Conservation (phyloP, 2,888 invertebrate genomes). For the Mythimna lalbum region DNA sequence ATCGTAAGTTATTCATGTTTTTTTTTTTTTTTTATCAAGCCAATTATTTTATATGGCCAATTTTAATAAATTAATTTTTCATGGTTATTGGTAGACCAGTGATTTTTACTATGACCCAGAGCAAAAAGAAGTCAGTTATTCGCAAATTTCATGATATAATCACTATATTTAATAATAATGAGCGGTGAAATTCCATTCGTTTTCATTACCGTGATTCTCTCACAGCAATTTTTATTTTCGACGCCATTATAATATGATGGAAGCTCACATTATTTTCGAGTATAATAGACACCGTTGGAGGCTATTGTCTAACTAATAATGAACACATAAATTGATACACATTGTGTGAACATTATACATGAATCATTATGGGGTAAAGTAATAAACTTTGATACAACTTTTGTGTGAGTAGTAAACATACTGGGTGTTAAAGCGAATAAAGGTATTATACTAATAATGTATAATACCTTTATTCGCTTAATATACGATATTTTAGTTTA, state of each 20-base stretch:
- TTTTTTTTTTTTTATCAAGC: no score
- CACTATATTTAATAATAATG: constrained; percentile 3
- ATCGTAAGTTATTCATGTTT: no score
- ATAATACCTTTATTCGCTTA: no score
- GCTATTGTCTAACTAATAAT: constrained; percentile 44
- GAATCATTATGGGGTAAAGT: constrained; percentile 41
- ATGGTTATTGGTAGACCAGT: no score
- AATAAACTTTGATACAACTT: constrained; percentile 23
- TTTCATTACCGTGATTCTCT: neutral
- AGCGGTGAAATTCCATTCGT: neutral
- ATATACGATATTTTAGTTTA: no score
- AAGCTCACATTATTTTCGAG: constrained; percentile 14
- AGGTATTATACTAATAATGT: neutral
- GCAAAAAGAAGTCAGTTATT: no score
- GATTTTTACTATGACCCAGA: no score
- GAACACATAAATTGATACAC: constrained; percentile 44
- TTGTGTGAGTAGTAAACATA: constrained; percentile 20
- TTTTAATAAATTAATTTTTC: no score
- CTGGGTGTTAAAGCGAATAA: constrained; percentile 4
- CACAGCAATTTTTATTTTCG: constrained; percentile 19
- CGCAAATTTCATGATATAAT: neutral
- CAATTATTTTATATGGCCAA: no score
- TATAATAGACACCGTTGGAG: constrained; percentile 28
- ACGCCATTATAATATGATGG: constrained; percentile 4
- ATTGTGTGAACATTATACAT: constrained; percentile 37